Percentiles rank a stretch among this genome's conserved stretches.
Conservation (phyloP, 2,888 invertebrate species). For the Aporophyla nigra region DNA sequence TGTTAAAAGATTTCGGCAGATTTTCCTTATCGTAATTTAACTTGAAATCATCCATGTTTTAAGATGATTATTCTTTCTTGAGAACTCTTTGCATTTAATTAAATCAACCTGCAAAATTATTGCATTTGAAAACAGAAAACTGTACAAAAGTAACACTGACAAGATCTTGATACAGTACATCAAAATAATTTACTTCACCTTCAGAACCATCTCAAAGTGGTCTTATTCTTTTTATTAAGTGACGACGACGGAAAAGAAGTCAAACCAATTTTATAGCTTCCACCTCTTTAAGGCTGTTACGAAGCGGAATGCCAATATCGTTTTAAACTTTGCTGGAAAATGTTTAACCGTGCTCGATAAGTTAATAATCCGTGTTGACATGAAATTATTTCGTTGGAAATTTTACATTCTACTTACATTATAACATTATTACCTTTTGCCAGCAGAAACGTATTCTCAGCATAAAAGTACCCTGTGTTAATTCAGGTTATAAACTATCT, state of each 20-base stretch:
- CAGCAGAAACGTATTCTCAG: too few species aligned
- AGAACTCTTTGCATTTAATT: background rate
- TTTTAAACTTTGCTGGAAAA: slow-evolving; percentile 26
- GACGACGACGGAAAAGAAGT: slow-evolving; percentile 11
- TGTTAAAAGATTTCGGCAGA: background rate
- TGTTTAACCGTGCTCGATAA: slow-evolving; percentile 1
- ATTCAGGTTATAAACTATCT: too few species aligned
- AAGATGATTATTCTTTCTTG: background rate
- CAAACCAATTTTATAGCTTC: slow-evolving; percentile 45
- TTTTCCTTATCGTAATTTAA: background rate
- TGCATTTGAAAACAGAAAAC: background rate
- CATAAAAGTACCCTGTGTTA: too few species aligned
- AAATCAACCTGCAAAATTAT: background rate
- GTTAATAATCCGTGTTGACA: background rate
- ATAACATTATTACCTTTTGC: too few species aligned
- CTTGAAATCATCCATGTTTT: background rate
- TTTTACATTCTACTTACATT: background rate
- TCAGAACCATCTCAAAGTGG: slow-evolving; percentile 30
- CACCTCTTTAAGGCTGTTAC: slow-evolving; percentile 37
- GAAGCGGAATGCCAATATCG: slow-evolving; percentile 23
- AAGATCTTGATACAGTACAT: background rate
- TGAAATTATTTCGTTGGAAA: background rate
- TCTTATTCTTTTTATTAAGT: slow-evolving; percentile 54
- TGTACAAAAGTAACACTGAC: background rate
- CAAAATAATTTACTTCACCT: slow-evolving; percentile 25